Percentiles rank a stretch among this genome's conserved stretches.
phyloP scores from a whole-genome alignment of 2,113 vertebrate genomes.

The Cephalophus harveyi region DNA sequence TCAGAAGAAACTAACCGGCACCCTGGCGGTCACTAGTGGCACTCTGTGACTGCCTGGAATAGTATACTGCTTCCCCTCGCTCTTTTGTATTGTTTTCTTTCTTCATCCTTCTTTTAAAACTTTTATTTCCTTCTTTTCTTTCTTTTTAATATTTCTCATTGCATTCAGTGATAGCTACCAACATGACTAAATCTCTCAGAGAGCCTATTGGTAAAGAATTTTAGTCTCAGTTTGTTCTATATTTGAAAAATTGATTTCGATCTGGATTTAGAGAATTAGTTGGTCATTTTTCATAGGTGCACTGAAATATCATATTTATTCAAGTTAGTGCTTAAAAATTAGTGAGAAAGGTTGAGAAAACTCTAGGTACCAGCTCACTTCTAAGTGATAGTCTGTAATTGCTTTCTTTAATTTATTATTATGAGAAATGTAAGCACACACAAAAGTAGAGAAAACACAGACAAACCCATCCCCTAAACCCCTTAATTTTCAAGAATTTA shows the following conservation, averaged over 20 bases:
- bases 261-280: not conserved
- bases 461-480: not conserved
- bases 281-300: not conserved
- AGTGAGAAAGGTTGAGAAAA: not conserved
- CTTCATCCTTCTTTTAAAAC: not conserved
- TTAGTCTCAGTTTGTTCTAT: not conserved
- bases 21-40: not conserved
- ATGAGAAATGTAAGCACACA: not conserved
- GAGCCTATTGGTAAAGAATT: not conserved
- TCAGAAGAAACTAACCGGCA: not conserved
- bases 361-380: not conserved
- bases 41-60: not conserved
- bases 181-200: not conserved
- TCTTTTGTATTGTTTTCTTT: not conserved
- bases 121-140: not conserved
- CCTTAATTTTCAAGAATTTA: not conserved
- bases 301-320: not conserved
- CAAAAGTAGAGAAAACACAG: not conserved
- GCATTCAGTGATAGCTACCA: not conserved
- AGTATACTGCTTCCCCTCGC: not conserved
- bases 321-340: not conserved
- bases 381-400: not conserved
- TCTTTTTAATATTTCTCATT: not conserved
- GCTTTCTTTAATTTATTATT: not conserved
- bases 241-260: not conserved